Conservation (phyloP, 1,140 invertebrate species). For the Doryteuthis pealeii region DNA sequence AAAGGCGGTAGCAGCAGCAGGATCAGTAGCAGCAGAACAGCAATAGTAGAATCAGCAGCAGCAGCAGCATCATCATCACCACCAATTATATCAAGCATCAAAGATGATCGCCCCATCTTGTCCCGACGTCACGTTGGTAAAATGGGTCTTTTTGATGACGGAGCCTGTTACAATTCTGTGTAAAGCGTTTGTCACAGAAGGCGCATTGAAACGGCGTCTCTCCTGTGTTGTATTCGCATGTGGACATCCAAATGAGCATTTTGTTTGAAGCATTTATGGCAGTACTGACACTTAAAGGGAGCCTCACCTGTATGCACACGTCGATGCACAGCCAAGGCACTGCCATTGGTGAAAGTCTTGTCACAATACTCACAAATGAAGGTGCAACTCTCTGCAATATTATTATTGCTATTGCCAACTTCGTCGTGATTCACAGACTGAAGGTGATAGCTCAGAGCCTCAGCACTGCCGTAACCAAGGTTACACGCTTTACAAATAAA, state of each 20-base stretch:
- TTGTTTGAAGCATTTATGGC: slow-evolving; percentile 5
- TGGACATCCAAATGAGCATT: not conserved
- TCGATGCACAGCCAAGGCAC: not conserved
- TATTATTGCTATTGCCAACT: no score
- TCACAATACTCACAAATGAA: not conserved
- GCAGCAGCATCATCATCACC: no score
- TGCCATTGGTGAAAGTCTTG: not conserved
- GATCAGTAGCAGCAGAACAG: no score
- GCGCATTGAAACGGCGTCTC: slow-evolving; percentile 19
- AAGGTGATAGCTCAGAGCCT: no score
- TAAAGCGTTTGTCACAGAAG: slow-evolving; percentile 23
- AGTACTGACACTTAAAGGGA: slow-evolving; percentile 10
- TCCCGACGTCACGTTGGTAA: no score
- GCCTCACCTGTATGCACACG: slow-evolving; percentile 9
- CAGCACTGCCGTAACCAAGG: no score
- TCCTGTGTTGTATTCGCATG: slow-evolving; percentile 9
- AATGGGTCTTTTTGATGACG: not conserved
- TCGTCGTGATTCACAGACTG: no score
- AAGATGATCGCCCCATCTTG: no score
- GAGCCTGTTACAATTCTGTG: slow-evolving; percentile 9
- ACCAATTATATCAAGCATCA: no score
- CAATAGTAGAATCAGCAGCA: no score
- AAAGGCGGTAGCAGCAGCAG: slow-evolving; percentile 57
- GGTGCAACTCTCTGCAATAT: not conserved
- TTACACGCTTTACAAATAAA: no score